Percentiles rank a stretch among this genome's conserved stretches.
Evolutionary conservation across 2,113 vertebrate genomes (phyloP).

Genomic region (Vulpes vulpes): DNA sequence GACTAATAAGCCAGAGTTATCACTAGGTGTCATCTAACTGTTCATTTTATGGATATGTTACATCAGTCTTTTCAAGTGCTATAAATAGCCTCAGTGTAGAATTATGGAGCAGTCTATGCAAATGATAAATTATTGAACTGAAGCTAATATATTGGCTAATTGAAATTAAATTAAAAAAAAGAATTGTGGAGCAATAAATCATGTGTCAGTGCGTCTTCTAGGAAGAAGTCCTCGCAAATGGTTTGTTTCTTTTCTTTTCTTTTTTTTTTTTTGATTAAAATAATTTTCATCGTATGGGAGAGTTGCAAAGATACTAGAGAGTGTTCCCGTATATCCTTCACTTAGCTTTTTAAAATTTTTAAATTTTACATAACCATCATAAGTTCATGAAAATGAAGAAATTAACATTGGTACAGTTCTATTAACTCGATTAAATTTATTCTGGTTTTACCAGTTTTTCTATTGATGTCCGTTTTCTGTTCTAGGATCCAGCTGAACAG

Average conservation of each 20-base stretch:
- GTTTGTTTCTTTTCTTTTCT: not conserved
- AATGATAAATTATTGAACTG: too few relatives aligned
- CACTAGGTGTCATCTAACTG: not conserved
- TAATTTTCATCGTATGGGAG: conserved; percentile 32
- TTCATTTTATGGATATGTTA: conserved; percentile 38
- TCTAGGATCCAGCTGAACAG: not conserved
- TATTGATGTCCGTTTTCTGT: not conserved
- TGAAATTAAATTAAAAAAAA: too few relatives aligned
- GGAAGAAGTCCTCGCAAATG: not conserved
- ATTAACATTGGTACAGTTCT: not conserved
- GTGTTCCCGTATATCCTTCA: not conserved
- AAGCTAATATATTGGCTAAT: too few relatives aligned
- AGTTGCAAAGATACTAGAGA: not conserved
- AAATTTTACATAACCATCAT: not conserved
- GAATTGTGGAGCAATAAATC: not conserved
- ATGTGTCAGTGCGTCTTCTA: not conserved
- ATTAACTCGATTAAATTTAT: not conserved
- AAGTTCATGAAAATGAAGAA: conserved; percentile 26
- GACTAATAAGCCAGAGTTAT: not conserved
- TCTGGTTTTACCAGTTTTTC: not conserved
- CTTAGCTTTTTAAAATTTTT: not conserved
- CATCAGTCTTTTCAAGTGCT: conserved; percentile 14
- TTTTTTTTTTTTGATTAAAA: conserved; percentile 14
- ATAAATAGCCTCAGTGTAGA: not conserved
- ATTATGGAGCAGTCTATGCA: not conserved